phyloP scores from a whole-genome alignment of 2,113 vertebrate species.

The Tupaia tana region DNA sequence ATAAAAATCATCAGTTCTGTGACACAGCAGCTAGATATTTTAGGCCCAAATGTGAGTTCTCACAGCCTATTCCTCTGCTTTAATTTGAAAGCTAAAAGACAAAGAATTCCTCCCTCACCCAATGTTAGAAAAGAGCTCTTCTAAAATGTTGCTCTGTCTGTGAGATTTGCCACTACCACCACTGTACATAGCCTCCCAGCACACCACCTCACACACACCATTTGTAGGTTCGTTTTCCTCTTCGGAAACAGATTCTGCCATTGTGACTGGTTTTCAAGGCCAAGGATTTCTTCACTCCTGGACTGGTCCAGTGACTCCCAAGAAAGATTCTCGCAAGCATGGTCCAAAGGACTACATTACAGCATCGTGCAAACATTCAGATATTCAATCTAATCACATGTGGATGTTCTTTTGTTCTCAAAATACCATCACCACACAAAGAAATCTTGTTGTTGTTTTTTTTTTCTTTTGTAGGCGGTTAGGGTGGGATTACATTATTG shows the following conservation, averaged over 20 bases:
- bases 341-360: constrained; percentile 54
- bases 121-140: neutral
- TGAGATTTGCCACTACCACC: neutral
- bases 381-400: constrained; percentile 23
- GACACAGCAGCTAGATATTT: neutral
- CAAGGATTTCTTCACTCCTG: neutral
- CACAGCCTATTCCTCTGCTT: neutral
- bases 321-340: neutral
- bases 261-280: neutral
- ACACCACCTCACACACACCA: neutral
- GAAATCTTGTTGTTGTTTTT: constrained; percentile 47
- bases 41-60: neutral
- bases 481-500: constrained; percentile 58
- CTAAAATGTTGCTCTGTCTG: neutral
- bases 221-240: neutral
- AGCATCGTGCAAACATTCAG: constrained; percentile 9
- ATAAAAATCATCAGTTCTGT: constrained; percentile 4
- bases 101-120: neutral
- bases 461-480: constrained; percentile 57
- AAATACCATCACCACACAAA: constrained; percentile 67
- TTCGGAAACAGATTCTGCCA: neutral
- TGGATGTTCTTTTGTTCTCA: constrained; percentile 57
- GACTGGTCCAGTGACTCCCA: neutral
- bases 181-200: neutral
- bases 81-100: neutral